Base-by-base conservation (phyloP, 1,140 invertebrate species). In the Megalonaias nervosa region DNA sequence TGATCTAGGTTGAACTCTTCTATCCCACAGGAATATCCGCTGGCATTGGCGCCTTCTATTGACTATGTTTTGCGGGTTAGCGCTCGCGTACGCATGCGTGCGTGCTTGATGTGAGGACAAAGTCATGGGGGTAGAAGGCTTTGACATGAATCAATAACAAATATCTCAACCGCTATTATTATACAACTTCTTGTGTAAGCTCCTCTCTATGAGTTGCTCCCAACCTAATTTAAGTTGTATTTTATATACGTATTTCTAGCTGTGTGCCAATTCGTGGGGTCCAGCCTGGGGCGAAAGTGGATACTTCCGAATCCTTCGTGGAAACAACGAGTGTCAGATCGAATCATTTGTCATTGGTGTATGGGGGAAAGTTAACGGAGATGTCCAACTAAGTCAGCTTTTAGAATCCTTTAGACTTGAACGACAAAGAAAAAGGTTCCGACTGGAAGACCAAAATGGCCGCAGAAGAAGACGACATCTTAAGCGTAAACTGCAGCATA, bases 251-350 rank as follows among this genome's bases (percentile, higher is more conserved):
- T 67, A 19, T 67, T 17, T 23, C 1, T 78, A 90, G 97, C 92
- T 96, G 82, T 95, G 94, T 31, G 95, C 95, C 62, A 93, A 98
- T 90, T 97, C 96, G 12, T 99, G 97, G 97, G 97, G 97, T 6
- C 81, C 87, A 0, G 90, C 93, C 59, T 99, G 97, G 97, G 97
- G 97, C 13, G 96, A 98, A 89, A 91, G 85, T 57, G 90, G 90
- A 38, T 88, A 86, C 75, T 91, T 91, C 79, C 76, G 86, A 60
- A 88, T 90, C 38, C 14, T 74, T 9, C 68, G 89, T 73, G 88
- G 88, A 38, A 71, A 62, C n/a, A 84, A 89, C 71, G 85, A 86
- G 81, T 86, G 86, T 71, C 74, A 83, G 19, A 87, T 91, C 67
- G 86, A 90, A 72, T 81, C 82, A 5, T 86, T 87, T 77, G 82